Evolutionary conservation across 2,113 vertebrate species (phyloP), one percentile per base, ranked within the genome.

Genomic region (Sylvilagus bachmani): DNA sequence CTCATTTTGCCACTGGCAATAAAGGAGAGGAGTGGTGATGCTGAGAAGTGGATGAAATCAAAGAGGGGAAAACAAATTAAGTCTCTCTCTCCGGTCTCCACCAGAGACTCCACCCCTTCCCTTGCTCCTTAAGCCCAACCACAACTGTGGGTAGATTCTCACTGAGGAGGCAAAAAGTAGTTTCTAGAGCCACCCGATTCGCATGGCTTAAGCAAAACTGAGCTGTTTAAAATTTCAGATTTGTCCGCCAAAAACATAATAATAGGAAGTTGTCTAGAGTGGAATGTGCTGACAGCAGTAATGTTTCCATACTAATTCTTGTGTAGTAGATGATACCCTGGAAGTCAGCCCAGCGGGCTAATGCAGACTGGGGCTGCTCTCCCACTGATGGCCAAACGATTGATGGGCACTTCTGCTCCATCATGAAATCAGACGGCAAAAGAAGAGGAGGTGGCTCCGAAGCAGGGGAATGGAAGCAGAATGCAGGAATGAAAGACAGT

Each of bases 261-360:
- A 98, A 96, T 96, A 97, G 97, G 95, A 97, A 97, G 97, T 97
- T 98, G 97, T 97, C 74, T 86, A 24, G 96, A 96, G 95, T 94
- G 86, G 97, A 98, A 98, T 98, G 96, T 98, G 98, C 98, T 98
- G 98, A 98, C 98, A 98, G 98, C 97, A 96, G 97, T 95, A 90
- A 92, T 97, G 96, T 95, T 97, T 97, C 90, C 55, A 96, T 89
- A 97, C 97, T 98, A 98, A 98, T 96, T 98, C 98, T 97, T 89
- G 96, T 91, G 87, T 29, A 93, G 96, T 86, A 93, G 98, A 95
- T 51, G 97, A 90, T 90, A 95, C 96, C 95, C 97, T 98, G 98
- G 98, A 98, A 93, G 62, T 12, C 90, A 94, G 98, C 98, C 98
- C 96, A 84, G 97, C 95, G 53, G 94, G 93, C 97, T 98, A 95